Base-by-base conservation (phyloP, 2,113 vertebrate species). In the Megaceryle torquata region DNA sequence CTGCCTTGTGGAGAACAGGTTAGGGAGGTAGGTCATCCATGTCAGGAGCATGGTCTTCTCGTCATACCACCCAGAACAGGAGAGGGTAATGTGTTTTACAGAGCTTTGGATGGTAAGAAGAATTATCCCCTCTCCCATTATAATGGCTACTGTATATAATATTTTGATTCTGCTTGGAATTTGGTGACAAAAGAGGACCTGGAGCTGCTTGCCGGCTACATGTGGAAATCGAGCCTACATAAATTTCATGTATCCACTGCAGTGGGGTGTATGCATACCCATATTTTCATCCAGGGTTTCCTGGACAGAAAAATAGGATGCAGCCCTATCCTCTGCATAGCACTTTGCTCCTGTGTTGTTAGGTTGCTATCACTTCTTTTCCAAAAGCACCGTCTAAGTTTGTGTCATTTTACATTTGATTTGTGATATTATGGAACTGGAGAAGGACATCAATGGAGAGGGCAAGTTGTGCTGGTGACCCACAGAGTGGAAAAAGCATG, bases 201-300 rank as follows among this genome's bases (percentile, higher is more conserved):
- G 0, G 4, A 4, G 5, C 3, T 3, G 1, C 22, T 56, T 86
- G 14, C 25, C 11, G 13, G 6, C 9, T 76, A 11, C 0, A 0
- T 39, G 10, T 68, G 53, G 28, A 88, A 88, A 71, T 68, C 15
- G 41, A 67, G 7, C 2, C 46, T 43, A 44, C 11, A 17, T 19
- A 80, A 82, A 59, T 24, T 29, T 44, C 2, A 59, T 24, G 14
- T 4, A 63, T 39, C 37, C 11, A 7, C 33, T 57, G n/a, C 10
- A 59, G 7, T 67, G 29, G 31, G 3, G 14, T 4, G 6, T 51
- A 25, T 46, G 12, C 11, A 19, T 28, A 14, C 12, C 7, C 25
- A 11, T 41, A 63, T 59, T 44, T 88, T 76, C 6, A 11, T 28
- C 15, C 43, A 80, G 17, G 5, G 1, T 88, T 88, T 92, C 19